Evolutionary conservation across 1,140 invertebrate genomes (phyloP), one percentile per base, ranked within the genome.

Genomic region (Drosophila rhopaloa): DNA sequence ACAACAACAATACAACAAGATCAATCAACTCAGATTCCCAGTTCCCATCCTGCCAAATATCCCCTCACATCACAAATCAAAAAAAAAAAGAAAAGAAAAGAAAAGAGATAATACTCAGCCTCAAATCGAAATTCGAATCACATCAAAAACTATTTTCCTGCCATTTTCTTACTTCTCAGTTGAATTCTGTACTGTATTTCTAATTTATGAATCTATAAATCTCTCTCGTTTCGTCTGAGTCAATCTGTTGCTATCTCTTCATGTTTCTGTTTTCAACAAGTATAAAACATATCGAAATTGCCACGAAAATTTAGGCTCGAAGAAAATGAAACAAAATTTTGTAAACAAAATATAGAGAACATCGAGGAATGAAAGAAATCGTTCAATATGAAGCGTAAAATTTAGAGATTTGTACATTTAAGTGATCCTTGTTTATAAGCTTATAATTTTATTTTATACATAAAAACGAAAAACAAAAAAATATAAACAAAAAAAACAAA

Each of bases 391-490:
- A 81, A 79, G 74, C 53, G 78, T 79, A 71, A 80, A 85, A 83
- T 90, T 91, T 86, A 90, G 90, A 91, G 81, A 91, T 91, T 91
- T 91, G 73, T 91, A 91, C 84, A 90, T 91, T 91, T 91, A 91
- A 91, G 90, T 91, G 90, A 91, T 91, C 91, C 84, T 91, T 91
- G 90, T 91, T 91, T 91, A 81, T 91, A 91, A 91, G 90, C 68
- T 89, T 91, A 91, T 91, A 91, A 91, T 91, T 89, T 91, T 91
- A 91, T 91, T 91, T 90, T 91, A 91, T 89, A 90, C 83, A 82
- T 84, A 91, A 90, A 90, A 79, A 76, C 63, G 48, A 63, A 79
- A 60, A 85, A 76, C 55, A 73, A 73, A 76, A 70, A 88, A 80
- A 86, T 72, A 88, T 83, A 88, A 65, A 82, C 48, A 91, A 56